Base-by-base conservation (phyloP, 2,888 invertebrate species). In the Oasisia sp. region DNA sequence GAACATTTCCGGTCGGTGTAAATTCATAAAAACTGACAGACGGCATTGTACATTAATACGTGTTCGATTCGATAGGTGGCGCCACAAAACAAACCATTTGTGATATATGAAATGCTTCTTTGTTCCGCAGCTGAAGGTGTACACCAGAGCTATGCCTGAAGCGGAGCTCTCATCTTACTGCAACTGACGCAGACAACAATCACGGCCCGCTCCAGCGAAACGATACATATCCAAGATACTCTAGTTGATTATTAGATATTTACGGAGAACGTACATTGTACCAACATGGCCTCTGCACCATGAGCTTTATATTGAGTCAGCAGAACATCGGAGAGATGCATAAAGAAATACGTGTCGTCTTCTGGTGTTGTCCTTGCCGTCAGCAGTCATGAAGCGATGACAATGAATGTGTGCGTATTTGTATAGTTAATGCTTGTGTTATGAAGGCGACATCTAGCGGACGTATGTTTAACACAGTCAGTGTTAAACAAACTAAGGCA, bases 361-460 rank as follows among this genome's bases (percentile, higher is more conserved):
- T n/a, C 74, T 74, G 74, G 7, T 74, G 27, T 14, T 27, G 56
- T 2, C 11, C 19, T 19, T 74, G 19, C 5, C 74, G 19, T 74
- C 74, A 74, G 7, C 27, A 74, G 14, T 74, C 74, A 27, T 27
- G n/a, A 74, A 19, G 19, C 27, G 27, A 19, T 74, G 74, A 27
- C 27, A 7, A 74, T 19, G 58, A 0, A 50, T 50, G 2, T 50
- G 50, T 9, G 45, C 45, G 9, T 50, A 50, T 50, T 12, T 50
- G 12, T 50, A 58, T 19, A 58, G 58, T 58, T 58, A 58, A 58
- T 58, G 74, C 74, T 74, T 74, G 74, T 74, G 74, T 74, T 19
- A 74, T 74, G 74, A 74, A 74, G 74, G 74, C 74, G 74, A 74
- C 74, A 74, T 74, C 74, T 74, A 74, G 74, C 74, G 74, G 74